Evolutionary conservation across 2,113 vertebrate genomes (phyloP).

Genomic region (Geothlypis trichas): DNA sequence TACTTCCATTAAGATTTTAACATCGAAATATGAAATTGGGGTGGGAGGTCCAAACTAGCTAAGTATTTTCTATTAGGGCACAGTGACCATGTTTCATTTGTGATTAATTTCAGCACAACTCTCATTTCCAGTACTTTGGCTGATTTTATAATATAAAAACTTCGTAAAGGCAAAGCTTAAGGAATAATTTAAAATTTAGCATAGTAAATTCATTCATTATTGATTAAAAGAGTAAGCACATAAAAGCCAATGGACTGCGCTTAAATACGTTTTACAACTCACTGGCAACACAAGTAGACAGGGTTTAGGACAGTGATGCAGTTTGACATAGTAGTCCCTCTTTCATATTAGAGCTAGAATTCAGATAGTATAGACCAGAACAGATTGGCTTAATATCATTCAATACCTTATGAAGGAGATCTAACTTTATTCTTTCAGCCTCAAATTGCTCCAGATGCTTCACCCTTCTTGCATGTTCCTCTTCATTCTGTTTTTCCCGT

Average conservation of each 20-base stretch:
- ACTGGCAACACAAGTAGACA: background rate
- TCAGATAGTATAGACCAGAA: background rate
- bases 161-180: background rate
- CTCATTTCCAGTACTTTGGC: background rate
- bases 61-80: background rate
- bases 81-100: background rate
- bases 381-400: background rate
- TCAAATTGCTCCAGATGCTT: constrained; percentile 74
- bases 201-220: background rate
- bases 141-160: background rate
- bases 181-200: background rate
- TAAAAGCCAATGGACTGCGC: background rate
- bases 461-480: constrained; percentile 67
- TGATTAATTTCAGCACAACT: background rate
- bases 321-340: background rate
- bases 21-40: background rate
- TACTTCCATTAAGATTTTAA: background rate
- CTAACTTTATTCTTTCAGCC: constrained; percentile 77
- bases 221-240: background rate
- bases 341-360: background rate
- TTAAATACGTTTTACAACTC: background rate
- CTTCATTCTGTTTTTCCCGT: constrained; percentile 57
- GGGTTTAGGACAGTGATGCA: background rate
- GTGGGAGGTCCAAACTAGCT: background rate
- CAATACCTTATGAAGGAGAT: constrained; percentile 74